A percentile compares a stretch with the other conserved stretches of the same genome.
phyloP scores from a whole-genome alignment of 2,113 vertebrate genomes.

The Cephalopterus ornatus region DNA sequence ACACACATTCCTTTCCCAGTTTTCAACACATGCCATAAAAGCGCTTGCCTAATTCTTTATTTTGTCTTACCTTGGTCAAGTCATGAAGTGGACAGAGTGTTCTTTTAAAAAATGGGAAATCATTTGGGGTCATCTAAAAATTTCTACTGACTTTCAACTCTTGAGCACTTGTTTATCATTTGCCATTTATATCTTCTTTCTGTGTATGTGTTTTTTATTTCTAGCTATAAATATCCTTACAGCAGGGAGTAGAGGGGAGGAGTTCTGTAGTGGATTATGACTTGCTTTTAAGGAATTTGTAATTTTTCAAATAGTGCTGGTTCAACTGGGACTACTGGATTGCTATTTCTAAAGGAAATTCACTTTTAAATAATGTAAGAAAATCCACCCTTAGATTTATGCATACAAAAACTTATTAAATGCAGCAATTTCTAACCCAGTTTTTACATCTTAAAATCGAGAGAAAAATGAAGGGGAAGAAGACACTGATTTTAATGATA shows the following conservation, averaged over 20 bases:
- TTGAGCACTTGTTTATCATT: conserved; percentile 39
- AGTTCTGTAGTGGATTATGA: neutral
- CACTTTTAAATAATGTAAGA: neutral
- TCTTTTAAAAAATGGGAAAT: conserved; percentile 39
- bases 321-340: neutral
- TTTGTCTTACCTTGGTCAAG: conserved; percentile 31
- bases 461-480: neutral
- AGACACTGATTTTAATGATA: neutral
- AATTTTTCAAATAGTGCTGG: conserved; percentile 5
- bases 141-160: conserved; percentile 7
- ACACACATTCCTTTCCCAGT: conserved; percentile 20
- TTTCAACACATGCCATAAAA: neutral
- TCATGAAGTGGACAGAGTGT: neutral
- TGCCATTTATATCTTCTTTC: conserved; percentile 40
- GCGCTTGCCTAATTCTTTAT: neutral
- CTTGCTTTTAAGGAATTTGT: neutral
- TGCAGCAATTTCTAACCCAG: neutral
- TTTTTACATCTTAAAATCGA: neutral
- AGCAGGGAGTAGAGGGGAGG: neutral
- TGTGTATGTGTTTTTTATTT: neutral
- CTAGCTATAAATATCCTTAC: conserved; percentile 35
- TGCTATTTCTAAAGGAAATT: neutral
- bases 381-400: neutral
- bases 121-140: conserved; percentile 31
- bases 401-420: neutral